Conservation (phyloP, 1,140 invertebrate genomes). For the Drosophila pruinosa region DNA sequence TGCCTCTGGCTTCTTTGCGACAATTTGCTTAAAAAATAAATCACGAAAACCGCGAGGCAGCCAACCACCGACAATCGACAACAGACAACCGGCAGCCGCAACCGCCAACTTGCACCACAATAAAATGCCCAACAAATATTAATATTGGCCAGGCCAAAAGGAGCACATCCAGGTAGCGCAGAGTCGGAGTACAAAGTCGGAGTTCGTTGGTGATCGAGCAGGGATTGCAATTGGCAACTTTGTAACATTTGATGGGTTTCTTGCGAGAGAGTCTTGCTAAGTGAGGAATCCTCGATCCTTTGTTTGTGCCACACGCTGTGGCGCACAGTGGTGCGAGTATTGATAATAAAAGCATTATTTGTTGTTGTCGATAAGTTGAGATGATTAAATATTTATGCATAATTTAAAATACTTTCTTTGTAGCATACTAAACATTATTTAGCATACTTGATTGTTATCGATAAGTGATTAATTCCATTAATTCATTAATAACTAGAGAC, state of each 20-base stretch:
- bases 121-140: constrained; percentile 65
- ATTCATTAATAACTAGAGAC: too few relatives aligned
- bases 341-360: background rate
- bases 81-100: constrained; percentile 3
- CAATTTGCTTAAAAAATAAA: constrained; percentile 81
- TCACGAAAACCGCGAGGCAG: constrained; percentile 55
- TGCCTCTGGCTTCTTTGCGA: constrained; percentile 47
- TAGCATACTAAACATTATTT: too few relatives aligned
- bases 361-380: too few relatives aligned
- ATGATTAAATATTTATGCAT: too few relatives aligned
- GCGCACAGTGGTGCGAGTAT: background rate
- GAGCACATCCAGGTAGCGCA: background rate
- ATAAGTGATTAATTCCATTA: too few relatives aligned
- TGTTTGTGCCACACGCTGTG: background rate
- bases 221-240: constrained; percentile 4
- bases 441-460: too few relatives aligned
- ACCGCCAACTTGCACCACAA: constrained; percentile 46
- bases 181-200: background rate
- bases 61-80: constrained; percentile 8
- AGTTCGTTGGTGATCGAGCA: background rate
- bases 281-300: too few relatives aligned
- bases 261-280: too few relatives aligned
- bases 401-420: too few relatives aligned
- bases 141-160: constrained; percentile 41
- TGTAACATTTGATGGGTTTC: background rate